Evolutionary conservation across 2,113 vertebrate genomes (phyloP).

Genomic region (Pterophyllum scalare): DNA sequence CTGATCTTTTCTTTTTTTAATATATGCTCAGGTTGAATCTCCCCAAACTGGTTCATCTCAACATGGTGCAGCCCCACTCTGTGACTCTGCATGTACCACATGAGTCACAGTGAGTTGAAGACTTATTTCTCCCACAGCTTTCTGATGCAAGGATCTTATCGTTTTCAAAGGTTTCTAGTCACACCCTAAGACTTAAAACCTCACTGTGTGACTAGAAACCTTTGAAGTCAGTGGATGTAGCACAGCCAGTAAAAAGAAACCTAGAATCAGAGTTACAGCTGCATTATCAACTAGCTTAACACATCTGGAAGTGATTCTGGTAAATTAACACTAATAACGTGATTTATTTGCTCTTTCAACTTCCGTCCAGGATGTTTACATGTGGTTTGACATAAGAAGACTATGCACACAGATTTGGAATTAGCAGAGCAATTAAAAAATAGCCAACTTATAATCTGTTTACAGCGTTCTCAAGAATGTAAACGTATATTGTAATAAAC

Average conservation of each 20-base stretch:
- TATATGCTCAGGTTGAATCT: slow-evolving; percentile 10
- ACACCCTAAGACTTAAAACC: background rate
- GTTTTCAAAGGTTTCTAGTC: background rate
- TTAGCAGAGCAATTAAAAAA: background rate
- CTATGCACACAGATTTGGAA: background rate
- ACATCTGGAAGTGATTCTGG: background rate
- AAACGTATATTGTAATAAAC: background rate
- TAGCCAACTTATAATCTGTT: background rate
- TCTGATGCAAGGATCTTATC: background rate
- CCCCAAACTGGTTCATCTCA: slow-evolving; percentile 22
- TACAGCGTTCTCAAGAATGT: background rate
- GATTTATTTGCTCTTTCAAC: background rate
- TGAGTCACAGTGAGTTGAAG: slow-evolving; percentile 23
- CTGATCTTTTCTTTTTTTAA: background rate
- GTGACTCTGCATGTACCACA: background rate
- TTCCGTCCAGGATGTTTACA: background rate
- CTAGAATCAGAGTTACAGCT: background rate
- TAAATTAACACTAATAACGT: background rate
- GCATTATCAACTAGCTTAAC: background rate
- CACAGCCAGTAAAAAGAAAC: background rate
- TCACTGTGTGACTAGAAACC: too few species aligned
- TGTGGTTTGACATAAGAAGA: background rate
- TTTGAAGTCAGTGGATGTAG: background rate
- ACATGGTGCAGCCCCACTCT: background rate
- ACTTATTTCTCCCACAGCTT: background rate